Percentiles rank a stretch among this genome's conserved stretches.
Conservation (phyloP, 1,140 invertebrate species). For the Bombus polaris region DNA sequence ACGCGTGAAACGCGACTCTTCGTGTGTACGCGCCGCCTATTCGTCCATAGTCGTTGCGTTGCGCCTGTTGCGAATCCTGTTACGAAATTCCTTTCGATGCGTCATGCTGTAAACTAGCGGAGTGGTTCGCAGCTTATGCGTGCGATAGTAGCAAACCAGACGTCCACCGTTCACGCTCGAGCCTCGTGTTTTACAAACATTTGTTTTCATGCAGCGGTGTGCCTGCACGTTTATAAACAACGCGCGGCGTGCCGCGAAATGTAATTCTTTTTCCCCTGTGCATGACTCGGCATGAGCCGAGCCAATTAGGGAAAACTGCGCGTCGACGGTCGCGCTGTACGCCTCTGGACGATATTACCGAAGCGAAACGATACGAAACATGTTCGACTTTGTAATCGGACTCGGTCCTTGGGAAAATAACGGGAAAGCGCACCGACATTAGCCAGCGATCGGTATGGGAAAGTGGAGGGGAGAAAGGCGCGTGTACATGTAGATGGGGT, state of each 20-base stretch:
- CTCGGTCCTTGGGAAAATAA: neutral
- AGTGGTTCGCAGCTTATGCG: neutral
- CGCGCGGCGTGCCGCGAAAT: conserved; percentile 55
- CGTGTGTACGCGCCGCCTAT: neutral
- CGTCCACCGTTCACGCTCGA: neutral
- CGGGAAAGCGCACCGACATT: neutral
- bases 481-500: too few relatives aligned
- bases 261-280: conserved; percentile 55
- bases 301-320: conserved; percentile 60
- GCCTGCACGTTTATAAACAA: conserved; percentile 56
- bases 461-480: too few relatives aligned
- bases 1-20: conserved; percentile 26
- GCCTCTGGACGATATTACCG: neutral
- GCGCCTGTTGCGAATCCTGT: neutral
- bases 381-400: neutral
- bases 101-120: neutral
- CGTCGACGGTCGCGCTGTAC: neutral
- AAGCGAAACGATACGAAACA: neutral
- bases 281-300: conserved; percentile 61
- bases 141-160: neutral
- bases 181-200: conserved; percentile 43
- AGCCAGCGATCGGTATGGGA: too few relatives aligned
- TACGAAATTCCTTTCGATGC: conserved; percentile 25
- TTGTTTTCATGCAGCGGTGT: conserved; percentile 20
- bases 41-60: neutral